phyloP scores from a whole-genome alignment of 2,797 vertebrate species.

The Columba guinea region DNA sequence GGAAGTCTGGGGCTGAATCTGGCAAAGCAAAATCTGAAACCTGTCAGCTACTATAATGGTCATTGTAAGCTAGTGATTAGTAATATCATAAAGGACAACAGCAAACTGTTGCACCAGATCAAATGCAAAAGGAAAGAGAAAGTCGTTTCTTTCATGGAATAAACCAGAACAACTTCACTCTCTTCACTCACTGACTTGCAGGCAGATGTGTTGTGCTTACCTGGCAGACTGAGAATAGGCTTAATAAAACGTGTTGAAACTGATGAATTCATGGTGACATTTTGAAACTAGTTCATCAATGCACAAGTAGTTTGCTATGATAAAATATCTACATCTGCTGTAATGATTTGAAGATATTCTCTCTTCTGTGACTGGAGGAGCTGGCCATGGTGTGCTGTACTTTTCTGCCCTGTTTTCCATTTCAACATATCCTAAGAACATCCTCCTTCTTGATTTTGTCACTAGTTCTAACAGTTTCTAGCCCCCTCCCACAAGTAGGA shows the following conservation, averaged over 20 bases:
- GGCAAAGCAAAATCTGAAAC: neutral
- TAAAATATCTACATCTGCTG: neutral
- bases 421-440: neutral
- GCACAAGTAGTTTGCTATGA: neutral
- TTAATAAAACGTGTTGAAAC: neutral
- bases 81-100: neutral
- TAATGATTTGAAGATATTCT: neutral
- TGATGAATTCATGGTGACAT: neutral
- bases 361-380: neutral
- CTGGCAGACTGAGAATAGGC: neutral
- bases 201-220: neutral
- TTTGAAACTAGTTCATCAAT: neutral
- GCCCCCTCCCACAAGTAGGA: neutral
- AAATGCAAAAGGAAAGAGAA: conserved; percentile 9
- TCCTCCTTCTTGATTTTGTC: neutral
- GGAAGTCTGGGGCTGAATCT: neutral
- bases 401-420: neutral
- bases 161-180: neutral
- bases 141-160: neutral
- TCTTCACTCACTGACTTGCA: neutral
- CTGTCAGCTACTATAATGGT: neutral
- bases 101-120: neutral
- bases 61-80: neutral
- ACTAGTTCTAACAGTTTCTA: neutral
- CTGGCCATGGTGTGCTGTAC: neutral